Conservation (phyloP, 1,140 invertebrate species). For the Cydia pomonella region DNA sequence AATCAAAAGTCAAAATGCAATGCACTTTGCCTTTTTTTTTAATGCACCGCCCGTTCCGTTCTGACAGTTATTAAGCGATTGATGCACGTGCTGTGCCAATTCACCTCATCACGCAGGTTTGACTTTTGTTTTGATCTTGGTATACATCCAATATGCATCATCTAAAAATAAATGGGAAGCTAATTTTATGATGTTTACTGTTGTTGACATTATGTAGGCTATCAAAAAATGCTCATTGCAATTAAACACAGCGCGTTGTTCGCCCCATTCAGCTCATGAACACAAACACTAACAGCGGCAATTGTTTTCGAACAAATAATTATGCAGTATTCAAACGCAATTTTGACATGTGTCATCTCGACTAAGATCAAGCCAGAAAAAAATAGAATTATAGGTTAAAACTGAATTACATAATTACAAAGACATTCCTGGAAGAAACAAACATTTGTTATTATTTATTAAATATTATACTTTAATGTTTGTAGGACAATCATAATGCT, state of each 20-base stretch:
- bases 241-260: too few species aligned
- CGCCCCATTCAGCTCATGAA: too few species aligned
- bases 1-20: not conserved
- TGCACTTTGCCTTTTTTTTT: too few species aligned
- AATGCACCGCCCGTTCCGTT: not conserved
- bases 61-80: not conserved
- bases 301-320: not conserved
- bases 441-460: conserved; percentile 34
- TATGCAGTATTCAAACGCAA: conserved; percentile 10
- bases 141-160: too few species aligned
- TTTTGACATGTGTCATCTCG: not conserved
- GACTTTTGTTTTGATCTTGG: too few species aligned
- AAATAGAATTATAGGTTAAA: conserved; percentile 36
- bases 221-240: too few species aligned
- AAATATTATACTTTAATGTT: conserved; percentile 36
- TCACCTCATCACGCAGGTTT: too few species aligned
- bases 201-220: too few species aligned
- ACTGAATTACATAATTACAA: conserved; percentile 47
- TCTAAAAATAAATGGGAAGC: too few species aligned
- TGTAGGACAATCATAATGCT: conserved; percentile 41
- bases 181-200: too few species aligned
- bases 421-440: conserved; percentile 26
- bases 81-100: not conserved
- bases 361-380: not conserved
- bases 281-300: not conserved